Base-by-base conservation (phyloP, 2,797 vertebrate genomes). In the Etheostoma perlongum region DNA sequence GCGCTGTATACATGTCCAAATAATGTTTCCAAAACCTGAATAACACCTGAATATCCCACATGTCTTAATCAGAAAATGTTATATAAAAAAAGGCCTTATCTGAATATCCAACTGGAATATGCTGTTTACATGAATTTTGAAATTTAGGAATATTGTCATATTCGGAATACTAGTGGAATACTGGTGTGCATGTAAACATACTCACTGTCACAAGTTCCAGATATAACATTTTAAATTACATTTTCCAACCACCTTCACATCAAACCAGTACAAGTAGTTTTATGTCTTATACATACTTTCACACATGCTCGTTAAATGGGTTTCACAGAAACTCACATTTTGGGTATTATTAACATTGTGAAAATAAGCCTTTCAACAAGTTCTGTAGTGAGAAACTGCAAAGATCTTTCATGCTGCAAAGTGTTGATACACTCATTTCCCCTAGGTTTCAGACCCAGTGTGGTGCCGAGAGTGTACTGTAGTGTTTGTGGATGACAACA, bases 381-480 rank as follows among this genome's bases (percentile, higher is more conserved):
- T 40, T 65, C 16, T 16, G 23, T 8, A 8, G 16, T 42, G 25
- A 63, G 36, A 12, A 78, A 12, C 49, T 57, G 14, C 30, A 23
- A 15, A 27, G 1, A 19, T 51, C n/a, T 74, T 52, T 74, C 44
- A 52, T 10, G 12, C 52, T 67, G 67, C 15, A 52, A 54, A 64
- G 67, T 67, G 23, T 69, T 76, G 53, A 78, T 55, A 19, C 15
- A 40, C 16, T 49, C 12, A 67, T 65, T 47, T 4, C 52, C 74
- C 44, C 13, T 5, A 67, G 27, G 42, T n/a, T 58, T 58, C 52
- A 53, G 12, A 48, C 40, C 13, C 16, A 40, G 42, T 30, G 10
- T 19, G 30, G 5, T 23, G 67, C 21, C 0, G 6, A 8, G 18
- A 51, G 42, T 18, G 14, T 19, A 30, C 54, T 21, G 27, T 3